Base-by-base conservation (phyloP, 1,140 invertebrate genomes). In the Hylaeus anthracinus region DNA sequence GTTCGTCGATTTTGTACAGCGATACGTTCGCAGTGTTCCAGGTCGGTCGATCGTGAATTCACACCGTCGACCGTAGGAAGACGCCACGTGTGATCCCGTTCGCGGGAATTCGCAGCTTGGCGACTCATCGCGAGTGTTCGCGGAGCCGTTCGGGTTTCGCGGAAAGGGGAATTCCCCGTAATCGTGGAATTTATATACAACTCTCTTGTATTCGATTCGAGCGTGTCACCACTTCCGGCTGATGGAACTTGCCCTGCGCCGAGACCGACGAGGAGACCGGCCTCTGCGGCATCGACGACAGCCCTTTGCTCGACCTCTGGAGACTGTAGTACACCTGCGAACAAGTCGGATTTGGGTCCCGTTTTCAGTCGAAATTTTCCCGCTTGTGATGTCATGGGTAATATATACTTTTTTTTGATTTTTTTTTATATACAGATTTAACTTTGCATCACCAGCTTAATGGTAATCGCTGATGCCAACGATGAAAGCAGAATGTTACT, bases 201-300 rank as follows among this genome's bases (percentile, higher is more conserved):
- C 96, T 97, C 94, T 97, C 96, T 92, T 97, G 96, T 93, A 97
- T 96, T 86, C 96, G 95, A 94, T 97, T 97, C 64, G 96, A 97
- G 66, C 96, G 96, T 83, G 96, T 97, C 79, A 97, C 96, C 71
- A 97, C 96, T 93, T 97, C 96, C 60, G 96, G 96, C 80, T 95
- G 95, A 84, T 94, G 94, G 69, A 94, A 92, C 79, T 94, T 94
- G 61, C 92, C 92, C 80, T 93, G 92, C 55, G 91, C 90, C 26
- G 91, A 92, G 3, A 91, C 71, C 39, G 91, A 92, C 51, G 90
- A 92, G 8, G 91, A 88, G 15, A 91, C 90, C 12, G 91, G 91
- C 90, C 91, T 90, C 76, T 91, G 90, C 12, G 87, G 86, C 83
- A 91, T 93, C 70, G 94, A 94, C 72, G 94, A 94, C 56, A 94